Evolutionary conservation across 2,797 vertebrate genomes (phyloP), one percentile per base, ranked within the genome.

Genomic region (Caiman crocodilus): DNA sequence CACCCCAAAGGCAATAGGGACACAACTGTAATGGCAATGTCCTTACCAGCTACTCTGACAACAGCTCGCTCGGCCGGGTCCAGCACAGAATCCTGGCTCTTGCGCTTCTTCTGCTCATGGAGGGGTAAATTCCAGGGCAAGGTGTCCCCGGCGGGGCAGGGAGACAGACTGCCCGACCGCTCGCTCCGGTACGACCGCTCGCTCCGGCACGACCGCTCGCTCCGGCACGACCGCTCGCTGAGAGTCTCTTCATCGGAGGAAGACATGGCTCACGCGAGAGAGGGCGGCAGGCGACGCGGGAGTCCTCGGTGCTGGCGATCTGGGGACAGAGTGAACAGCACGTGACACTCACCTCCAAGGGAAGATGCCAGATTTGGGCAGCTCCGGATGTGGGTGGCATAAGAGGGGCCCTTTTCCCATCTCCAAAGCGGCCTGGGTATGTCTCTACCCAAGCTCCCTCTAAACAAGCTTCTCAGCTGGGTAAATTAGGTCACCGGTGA

Each of bases 61-160:
- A 99, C 99, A 0, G 99, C 99, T 93, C 99, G 98, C 97, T 99
- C 99, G 0, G 99, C 99, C 4, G 99, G 99, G 98, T 99, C 99
- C 97, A 99, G 97, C 97, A 99, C 99, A 0, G 99, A 99, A 94
- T 99, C 99, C 97, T 99, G 99, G 93, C 99, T 99, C 97, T 99
- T 99, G 97, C 99, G 96, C 97, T 99, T 99, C 97, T 99, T 99
- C 97, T 99, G 98, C 97, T 99, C 99, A 1, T 99, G 99, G 69
- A 99, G 98, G 89, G 99, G 99, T 96, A 99, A 98, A 96, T 99
- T 99, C 99, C 99, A 99, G 42, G 99, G 99, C 92, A 99, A 85
- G 23, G 99, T 99, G 97, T 99, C 99, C 67, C 99, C 99, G 0
- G 98, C 98, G 0, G 98, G 98, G 50, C 99, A 99, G 5, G 99